phyloP scores from a whole-genome alignment of 2,888 invertebrate species.

The Meteorus cinctellus region DNA sequence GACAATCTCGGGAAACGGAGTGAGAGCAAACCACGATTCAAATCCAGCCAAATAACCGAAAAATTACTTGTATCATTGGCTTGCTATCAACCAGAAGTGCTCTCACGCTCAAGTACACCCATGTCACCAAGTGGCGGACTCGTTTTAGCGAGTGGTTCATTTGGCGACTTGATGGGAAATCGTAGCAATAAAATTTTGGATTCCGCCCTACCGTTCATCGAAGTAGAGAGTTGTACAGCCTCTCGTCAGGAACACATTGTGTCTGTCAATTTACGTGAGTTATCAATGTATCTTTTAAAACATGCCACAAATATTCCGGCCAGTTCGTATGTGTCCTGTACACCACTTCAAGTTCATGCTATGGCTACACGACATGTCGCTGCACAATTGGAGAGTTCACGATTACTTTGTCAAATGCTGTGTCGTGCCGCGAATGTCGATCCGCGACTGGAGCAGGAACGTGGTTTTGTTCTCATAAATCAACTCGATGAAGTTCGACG shows the following conservation, averaged over 20 bases:
- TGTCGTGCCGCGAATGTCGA: conserved; percentile 82
- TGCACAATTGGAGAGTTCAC: conserved; percentile 86
- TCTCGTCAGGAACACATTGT: conserved; percentile 92
- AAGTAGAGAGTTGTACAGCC: conserved; percentile 89
- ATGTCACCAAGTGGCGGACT: conserved; percentile 83
- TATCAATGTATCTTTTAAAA: conserved; percentile 88
- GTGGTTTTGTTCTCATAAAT: conserved; percentile 87
- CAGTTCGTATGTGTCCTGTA: conserved; percentile 73
- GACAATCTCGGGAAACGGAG: conserved; percentile 79
- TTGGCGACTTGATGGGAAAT: conserved; percentile 67
- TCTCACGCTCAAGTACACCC: conserved; percentile 89
- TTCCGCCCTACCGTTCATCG: conserved; percentile 82
- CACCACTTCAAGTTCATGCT: conserved; percentile 84
- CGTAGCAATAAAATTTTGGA: conserved; percentile 66
- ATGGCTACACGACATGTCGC: conserved; percentile 87
- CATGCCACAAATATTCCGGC: conserved; percentile 73
- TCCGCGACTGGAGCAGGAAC: conserved; percentile 80
- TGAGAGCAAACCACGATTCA: conserved; percentile 79
- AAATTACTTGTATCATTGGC: conserved; percentile 86
- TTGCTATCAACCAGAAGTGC: conserved; percentile 90
- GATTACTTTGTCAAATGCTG: conserved; percentile 84
- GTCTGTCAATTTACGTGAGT: conserved; percentile 89
- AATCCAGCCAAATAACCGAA: conserved; percentile 82
- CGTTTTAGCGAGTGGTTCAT: conserved; percentile 59
- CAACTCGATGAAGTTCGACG: conserved; percentile 82